A percentile compares a stretch with the other conserved stretches of the same genome.
Conservation (phyloP, 37 sponge, comb jelly and placozoan genomes). For the Mnemiopsis leidyi region DNA sequence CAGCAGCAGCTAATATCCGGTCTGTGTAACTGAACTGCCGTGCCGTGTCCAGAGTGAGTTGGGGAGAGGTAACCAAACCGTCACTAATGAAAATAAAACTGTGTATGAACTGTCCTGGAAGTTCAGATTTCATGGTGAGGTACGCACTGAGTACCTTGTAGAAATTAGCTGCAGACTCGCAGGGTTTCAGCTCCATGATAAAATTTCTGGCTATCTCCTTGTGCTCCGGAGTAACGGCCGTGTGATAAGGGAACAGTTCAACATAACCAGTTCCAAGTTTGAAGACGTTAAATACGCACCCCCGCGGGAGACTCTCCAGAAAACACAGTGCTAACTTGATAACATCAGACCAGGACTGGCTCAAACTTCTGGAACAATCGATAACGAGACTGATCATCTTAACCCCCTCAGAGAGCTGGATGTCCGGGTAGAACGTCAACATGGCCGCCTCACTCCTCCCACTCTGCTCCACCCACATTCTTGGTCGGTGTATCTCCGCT, state of each 20-base stretch:
- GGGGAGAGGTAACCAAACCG: neutral
- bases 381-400: neutral
- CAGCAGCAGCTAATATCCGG: neutral
- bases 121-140: neutral
- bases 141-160: neutral
- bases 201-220: neutral
- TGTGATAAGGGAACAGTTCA: neutral
- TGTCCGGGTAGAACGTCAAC: slow-evolving; percentile 48
- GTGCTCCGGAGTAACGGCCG: neutral
- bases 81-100: neutral
- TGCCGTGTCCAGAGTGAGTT: neutral
- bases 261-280: neutral
- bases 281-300: slow-evolving; percentile 5
- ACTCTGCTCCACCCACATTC: slow-evolving; percentile 37
- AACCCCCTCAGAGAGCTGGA: neutral
- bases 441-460: slow-evolving; percentile 20
- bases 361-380: neutral
- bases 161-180: neutral
- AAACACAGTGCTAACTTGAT: neutral
- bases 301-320: neutral
- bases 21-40: neutral
- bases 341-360: neutral
- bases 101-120: neutral
- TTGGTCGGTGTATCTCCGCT: slow-evolving; percentile 19
- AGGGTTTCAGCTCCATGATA: neutral